A percentile compares a stretch with the other conserved stretches of the same genome.
Conservation (phyloP, 2,797 vertebrate species). For the Emys orbicularis region DNA sequence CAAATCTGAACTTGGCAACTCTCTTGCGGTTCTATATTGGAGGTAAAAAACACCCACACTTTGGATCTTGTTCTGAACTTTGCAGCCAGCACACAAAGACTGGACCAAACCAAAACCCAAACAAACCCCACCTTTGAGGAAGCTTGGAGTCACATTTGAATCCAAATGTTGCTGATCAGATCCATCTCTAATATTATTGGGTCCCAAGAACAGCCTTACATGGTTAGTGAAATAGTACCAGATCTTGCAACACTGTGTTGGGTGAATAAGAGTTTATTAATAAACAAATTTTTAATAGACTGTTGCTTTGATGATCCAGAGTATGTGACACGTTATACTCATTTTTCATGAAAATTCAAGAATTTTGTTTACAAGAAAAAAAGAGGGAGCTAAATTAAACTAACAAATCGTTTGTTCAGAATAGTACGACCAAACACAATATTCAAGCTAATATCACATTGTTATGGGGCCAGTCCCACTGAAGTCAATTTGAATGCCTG, state of each 20-base stretch:
- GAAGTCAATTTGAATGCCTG: no score
- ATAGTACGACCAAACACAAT: not conserved
- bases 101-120: not conserved
- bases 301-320: no score
- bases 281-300: no score
- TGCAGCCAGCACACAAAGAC: not conserved
- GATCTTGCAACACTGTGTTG: not conserved
- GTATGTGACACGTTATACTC: no score
- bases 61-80: not conserved
- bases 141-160: not conserved
- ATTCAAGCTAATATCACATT: not conserved
- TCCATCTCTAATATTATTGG: not conserved
- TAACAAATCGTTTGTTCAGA: no score
- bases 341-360: no score
- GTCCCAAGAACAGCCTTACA: not conserved
- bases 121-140: not conserved
- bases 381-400: no score
- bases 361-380: no score
- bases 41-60: not conserved
- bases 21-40: no score
- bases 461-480: no score
- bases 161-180: not conserved
- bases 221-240: not conserved
- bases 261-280: no score
- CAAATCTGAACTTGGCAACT: no score